phyloP scores from a whole-genome alignment of 2,113 vertebrate genomes.

The Mormoops blainvillei region DNA sequence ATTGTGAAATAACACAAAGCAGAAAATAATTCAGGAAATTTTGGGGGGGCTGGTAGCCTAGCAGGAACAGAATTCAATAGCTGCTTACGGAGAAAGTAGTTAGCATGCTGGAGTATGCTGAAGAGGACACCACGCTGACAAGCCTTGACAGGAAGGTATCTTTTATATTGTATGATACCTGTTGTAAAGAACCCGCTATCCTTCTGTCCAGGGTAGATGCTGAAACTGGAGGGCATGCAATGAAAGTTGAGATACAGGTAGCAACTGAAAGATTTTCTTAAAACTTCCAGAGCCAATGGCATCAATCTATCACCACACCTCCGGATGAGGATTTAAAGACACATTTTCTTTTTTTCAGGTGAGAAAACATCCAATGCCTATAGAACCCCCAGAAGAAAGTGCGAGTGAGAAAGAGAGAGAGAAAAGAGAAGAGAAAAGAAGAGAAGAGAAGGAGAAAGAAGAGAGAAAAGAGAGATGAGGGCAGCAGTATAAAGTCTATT shows the following conservation, averaged over 20 bases:
- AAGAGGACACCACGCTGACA: neutral
- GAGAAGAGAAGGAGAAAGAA: accelerated
- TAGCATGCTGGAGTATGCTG: neutral
- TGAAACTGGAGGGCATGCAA: neutral
- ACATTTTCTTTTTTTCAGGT: neutral
- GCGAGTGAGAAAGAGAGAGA: neutral
- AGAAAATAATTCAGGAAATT: neutral
- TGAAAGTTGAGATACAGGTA: neutral
- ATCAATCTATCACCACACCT: neutral
- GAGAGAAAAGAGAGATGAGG: neutral
- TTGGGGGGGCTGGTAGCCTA: neutral
- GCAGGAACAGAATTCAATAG: neutral
- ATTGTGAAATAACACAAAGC: neutral
- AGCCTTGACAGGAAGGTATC: neutral
- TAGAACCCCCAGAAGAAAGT: neutral
- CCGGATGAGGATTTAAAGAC: neutral
- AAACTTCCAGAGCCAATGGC: neutral
- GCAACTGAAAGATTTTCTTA: neutral
- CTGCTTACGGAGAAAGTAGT: neutral
- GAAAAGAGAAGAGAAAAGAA: neutral
- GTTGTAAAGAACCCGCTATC: no score
- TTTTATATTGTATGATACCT: neutral
- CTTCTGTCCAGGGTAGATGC: neutral
- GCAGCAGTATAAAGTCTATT: neutral
- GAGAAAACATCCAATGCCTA: neutral